Base-by-base conservation (phyloP, 2,888 invertebrate species). In the Latrodectus elegans region DNA sequence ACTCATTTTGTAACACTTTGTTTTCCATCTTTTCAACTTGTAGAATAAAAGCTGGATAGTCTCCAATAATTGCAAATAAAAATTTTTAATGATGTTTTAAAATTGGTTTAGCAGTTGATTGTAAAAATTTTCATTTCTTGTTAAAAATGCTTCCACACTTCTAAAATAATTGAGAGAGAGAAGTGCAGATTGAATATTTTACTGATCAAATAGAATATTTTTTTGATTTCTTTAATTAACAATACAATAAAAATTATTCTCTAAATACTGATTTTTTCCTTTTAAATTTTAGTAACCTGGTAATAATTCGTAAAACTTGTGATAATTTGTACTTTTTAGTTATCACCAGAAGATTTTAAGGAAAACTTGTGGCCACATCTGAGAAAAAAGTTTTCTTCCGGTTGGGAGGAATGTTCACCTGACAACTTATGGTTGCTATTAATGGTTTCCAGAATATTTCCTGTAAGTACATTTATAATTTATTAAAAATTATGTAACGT, bases 401-500 rank as follows among this genome's bases (percentile, higher is more conserved):
- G 76, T 53, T 79, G 73, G 76, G 76, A 82, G 38, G 64, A 78
- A 71, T 83, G 65, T 22, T 78, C 88, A 17, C 72, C 85, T 52
- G 74, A 85, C 53, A n/a, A 15, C 4, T 70, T 89, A 12, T 89
- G 89, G 89, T 51, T 78, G 51, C 49, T 89, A 11, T 70, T 89
- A 12, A 51, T 83, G 17, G 79, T 67, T 26, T 15, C 67, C 11
- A 38, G 83, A 52, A 60, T 74, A 38, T 89, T 86, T 74, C 82
- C 85, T 10, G 89, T 89, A 76, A 85, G 87, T 72, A 74, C 64
- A 26, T 71, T 10, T 68, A 17, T 72, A 38, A 38, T 38, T 38
- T 38, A 38, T 38, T 6, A 38, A 38, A 38, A 38, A 15, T 15
- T 55, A 4, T 14, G 14, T 2, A 55, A 15, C 55, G 6, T 4